Conservation (phyloP, 1,140 invertebrate species). For the Drosophila takahashii region DNA sequence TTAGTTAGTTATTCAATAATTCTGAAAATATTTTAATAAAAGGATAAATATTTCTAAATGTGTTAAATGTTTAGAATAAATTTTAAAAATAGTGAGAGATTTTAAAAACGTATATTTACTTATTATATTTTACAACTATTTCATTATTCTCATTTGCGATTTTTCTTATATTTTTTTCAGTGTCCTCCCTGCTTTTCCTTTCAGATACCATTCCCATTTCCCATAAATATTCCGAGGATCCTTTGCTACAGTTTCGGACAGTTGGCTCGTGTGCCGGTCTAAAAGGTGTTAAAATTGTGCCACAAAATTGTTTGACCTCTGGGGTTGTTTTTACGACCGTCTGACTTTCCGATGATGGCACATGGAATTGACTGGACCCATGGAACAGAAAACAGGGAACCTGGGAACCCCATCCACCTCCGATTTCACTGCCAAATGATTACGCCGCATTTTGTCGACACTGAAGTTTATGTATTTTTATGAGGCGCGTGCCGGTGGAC, state of each 20-base stretch:
- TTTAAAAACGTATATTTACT: no score
- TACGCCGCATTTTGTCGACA: conserved; percentile 79
- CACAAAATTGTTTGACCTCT: conserved; percentile 68
- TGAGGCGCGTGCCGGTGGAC: conserved; percentile 64
- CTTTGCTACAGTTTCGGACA: conserved; percentile 36
- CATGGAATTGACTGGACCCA: conserved; percentile 22
- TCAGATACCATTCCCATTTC: conserved; percentile 33
- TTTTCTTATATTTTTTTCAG: neutral
- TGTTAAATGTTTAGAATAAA: no score
- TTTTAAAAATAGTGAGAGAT: no score
- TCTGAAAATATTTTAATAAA: no score
- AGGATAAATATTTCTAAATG: no score
- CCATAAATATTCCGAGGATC: conserved; percentile 63
- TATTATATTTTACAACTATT: no score
- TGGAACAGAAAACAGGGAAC: neutral
- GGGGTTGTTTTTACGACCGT: conserved; percentile 65
- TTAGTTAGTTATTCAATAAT: no score
- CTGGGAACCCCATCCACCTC: neutral
- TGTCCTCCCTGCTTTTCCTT: neutral
- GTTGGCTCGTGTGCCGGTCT: conserved; percentile 62
- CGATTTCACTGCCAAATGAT: conserved; percentile 57
- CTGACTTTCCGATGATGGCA: conserved; percentile 24
- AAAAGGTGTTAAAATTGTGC: conserved; percentile 81
- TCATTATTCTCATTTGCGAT: no score
- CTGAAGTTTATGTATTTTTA: conserved; percentile 80